A percentile compares a stretch with the other conserved stretches of the same genome.
Conservation (phyloP, 1,140 invertebrate species). For the Tetraneura akinire region DNA sequence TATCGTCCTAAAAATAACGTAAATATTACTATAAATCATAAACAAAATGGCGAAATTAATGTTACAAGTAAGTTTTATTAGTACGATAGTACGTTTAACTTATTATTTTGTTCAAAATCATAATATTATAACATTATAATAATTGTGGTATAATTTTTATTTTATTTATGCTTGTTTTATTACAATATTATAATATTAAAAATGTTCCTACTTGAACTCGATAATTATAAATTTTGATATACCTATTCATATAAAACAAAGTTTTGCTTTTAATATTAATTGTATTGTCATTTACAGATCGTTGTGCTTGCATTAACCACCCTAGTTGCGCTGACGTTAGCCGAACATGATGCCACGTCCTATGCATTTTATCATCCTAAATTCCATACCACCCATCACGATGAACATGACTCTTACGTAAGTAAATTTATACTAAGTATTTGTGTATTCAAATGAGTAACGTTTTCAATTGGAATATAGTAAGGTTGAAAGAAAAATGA, state of each 20-base stretch:
- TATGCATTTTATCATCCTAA: slow-evolving; percentile 28
- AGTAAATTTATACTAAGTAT: not conserved
- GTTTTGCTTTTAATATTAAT: not conserved
- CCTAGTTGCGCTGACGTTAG: not conserved
- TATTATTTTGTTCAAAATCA: too few relatives aligned
- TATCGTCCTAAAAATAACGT: not conserved
- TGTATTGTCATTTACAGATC: slow-evolving; percentile 5
- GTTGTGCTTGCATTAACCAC: not conserved
- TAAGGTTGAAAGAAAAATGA: too few relatives aligned
- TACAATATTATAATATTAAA: not conserved
- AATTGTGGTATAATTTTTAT: not conserved
- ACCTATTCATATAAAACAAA: not conserved
- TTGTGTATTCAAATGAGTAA: too few relatives aligned
- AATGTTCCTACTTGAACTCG: not conserved
- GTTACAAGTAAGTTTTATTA: slow-evolving; percentile 3
- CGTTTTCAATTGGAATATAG: too few relatives aligned
- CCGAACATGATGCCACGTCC: slow-evolving; percentile 19
- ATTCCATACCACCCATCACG: slow-evolving; percentile 2
- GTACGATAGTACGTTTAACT: too few relatives aligned
- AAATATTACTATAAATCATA: not conserved
- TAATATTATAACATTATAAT: too few relatives aligned
- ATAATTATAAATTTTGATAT: not conserved
- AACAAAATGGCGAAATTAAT: not conserved
- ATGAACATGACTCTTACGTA: slow-evolving; percentile 32
- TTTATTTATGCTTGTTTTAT: not conserved